Evolutionary conservation across 2,888 invertebrate species (phyloP).

Genomic region (Leptothorax acervorum): DNA sequence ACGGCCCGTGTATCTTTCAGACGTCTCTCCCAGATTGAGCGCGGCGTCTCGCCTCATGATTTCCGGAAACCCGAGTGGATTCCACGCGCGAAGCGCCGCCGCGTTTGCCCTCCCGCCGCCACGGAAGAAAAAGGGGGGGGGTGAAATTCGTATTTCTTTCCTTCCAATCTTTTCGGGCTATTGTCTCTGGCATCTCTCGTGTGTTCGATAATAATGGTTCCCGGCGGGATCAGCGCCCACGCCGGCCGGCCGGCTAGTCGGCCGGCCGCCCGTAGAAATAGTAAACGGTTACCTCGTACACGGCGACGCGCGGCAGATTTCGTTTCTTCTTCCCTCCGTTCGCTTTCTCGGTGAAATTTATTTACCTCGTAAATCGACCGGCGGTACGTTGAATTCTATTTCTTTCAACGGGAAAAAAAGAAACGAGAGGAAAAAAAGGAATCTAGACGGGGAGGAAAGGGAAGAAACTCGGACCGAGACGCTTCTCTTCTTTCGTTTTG

Average conservation of each 20-base stretch:
- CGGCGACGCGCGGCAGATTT: conserved; percentile 46
- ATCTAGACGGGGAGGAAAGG: background rate
- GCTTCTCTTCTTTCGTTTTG: conserved; percentile 35
- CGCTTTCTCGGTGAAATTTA: conserved; percentile 63
- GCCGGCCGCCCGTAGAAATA: conserved; percentile 55
- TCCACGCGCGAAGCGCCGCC: conserved; percentile 1
- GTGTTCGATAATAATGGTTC: conserved; percentile 70
- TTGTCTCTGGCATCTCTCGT: conserved; percentile 65
- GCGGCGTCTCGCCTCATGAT: conserved; percentile 32
- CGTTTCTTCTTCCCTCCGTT: conserved; percentile 38
- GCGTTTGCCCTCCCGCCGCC: background rate
- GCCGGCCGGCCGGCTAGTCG: conserved; percentile 10
- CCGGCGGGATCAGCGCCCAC: conserved; percentile 58
- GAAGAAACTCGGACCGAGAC: conserved; percentile 26
- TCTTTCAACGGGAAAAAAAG: conserved; percentile 33
- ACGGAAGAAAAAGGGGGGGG: conserved; percentile 6
- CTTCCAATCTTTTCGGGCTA: conserved; percentile 62
- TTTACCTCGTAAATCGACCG: conserved; percentile 72
- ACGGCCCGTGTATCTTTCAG: conserved; percentile 21
- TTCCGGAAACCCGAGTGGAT: conserved; percentile 22
- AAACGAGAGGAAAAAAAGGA: background rate
- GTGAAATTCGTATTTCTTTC: conserved; percentile 51
- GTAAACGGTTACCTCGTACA: conserved; percentile 20
- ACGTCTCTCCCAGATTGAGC: conserved; percentile 32
- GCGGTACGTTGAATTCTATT: conserved; percentile 59